Evolutionary conservation across 2,888 invertebrate genomes (phyloP).

Genomic region (Apamea epomidion): DNA sequence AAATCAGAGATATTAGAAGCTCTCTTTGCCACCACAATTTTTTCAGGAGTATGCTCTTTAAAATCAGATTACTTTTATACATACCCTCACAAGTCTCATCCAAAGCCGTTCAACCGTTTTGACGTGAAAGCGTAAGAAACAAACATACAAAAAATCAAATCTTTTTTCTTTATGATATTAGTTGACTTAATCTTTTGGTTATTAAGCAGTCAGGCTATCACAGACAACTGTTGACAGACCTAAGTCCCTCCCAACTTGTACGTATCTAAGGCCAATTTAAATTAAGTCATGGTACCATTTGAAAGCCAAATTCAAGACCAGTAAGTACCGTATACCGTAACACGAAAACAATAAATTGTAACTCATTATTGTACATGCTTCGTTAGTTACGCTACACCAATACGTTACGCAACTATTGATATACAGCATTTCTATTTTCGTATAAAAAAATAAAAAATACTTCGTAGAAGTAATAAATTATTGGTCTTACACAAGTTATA

Average conservation of each 20-base stretch:
- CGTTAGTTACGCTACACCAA: conserved; percentile 42
- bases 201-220: neutral
- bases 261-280: neutral
- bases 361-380: conserved; percentile 31
- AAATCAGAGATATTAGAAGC: neutral
- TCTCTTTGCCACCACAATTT: too few species aligned
- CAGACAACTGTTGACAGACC: neutral
- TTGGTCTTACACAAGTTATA: conserved; percentile 31
- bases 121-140: neutral
- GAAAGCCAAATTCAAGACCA: neutral
- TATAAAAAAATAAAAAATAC: conserved; percentile 26
- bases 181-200: neutral
- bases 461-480: conserved; percentile 7
- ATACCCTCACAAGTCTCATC: neutral
- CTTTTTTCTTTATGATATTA: neutral
- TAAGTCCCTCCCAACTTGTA: neutral
- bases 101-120: too few species aligned
- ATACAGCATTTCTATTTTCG: conserved; percentile 37
- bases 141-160: neutral
- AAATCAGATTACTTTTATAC: neutral
- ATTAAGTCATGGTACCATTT: neutral
- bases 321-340: neutral
- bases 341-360: conserved; percentile 33
- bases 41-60: too few species aligned
- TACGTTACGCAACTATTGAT: conserved; percentile 33